phyloP scores from a whole-genome alignment of 2,888 invertebrate species.

The Drosophila formosana region DNA sequence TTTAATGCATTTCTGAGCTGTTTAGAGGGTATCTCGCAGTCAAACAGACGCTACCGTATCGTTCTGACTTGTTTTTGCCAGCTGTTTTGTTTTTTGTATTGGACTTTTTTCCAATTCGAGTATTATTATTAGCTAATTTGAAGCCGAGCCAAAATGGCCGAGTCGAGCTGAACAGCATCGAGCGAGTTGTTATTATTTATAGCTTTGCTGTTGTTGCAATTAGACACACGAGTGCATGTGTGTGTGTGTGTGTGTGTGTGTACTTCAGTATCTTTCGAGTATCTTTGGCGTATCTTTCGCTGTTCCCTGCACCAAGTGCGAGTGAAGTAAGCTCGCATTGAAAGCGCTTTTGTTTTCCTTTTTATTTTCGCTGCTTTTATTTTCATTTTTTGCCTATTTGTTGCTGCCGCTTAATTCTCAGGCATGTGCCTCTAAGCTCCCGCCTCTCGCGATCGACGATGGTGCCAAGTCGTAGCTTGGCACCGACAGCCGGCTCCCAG shows the following conservation, averaged over 20 bases:
- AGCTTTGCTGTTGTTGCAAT: constrained; percentile 1
- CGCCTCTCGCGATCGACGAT: constrained; percentile 15
- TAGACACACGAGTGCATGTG: background rate
- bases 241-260: constrained; percentile 13
- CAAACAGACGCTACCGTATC: background rate
- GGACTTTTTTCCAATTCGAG: constrained; percentile 31
- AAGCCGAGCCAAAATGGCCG: constrained; percentile 70
- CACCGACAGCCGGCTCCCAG: constrained; percentile 44
- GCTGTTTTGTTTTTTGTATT: constrained; percentile 21
- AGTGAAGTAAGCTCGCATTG: constrained; percentile 33
- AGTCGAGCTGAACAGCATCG: constrained; percentile 61
- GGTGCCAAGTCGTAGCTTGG: constrained; percentile 74
- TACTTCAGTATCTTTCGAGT: constrained; percentile 6
- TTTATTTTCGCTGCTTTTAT: constrained; percentile 20
- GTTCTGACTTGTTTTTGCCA: constrained; percentile 1
- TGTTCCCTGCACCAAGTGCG: constrained; percentile 23
- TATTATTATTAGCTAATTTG: constrained; percentile 74
- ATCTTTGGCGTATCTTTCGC: constrained; percentile 29
- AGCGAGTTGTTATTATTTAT: constrained; percentile 64
- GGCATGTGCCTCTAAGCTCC: constrained; percentile 52
- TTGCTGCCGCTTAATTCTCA: constrained; percentile 64
- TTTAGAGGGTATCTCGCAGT: background rate
- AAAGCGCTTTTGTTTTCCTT: constrained; percentile 59
- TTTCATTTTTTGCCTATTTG: background rate
- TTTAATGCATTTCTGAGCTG: background rate